phyloP scores from a whole-genome alignment of 2,797 vertebrate genomes.

The Sitta carolinensis region DNA sequence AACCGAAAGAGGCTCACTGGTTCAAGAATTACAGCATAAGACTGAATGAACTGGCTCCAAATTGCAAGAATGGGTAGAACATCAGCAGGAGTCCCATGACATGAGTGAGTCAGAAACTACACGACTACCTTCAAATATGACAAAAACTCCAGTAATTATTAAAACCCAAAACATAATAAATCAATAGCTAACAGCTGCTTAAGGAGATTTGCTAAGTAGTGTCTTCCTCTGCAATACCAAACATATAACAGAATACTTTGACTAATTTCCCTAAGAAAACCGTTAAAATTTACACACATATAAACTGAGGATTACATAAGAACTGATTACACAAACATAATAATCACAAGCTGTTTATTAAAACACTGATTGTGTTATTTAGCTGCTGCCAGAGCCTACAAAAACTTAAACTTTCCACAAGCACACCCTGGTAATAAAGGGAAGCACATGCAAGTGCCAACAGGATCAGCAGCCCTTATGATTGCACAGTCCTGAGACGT shows the following conservation, averaged over 20 bases:
- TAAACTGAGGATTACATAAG: not conserved
- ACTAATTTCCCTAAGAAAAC: not conserved
- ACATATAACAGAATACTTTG: not conserved
- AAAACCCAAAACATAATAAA: not conserved
- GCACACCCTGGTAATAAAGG: not conserved
- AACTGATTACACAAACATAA: not conserved
- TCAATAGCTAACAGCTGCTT: not conserved
- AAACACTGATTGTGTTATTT: not conserved
- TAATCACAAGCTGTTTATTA: not conserved
- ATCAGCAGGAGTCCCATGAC: not conserved
- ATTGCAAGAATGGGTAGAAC: not conserved
- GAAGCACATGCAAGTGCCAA: not conserved
- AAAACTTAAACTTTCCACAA: not conserved
- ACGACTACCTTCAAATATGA: not conserved
- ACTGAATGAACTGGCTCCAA: not conserved
- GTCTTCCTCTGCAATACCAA: not conserved
- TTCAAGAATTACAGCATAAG: not conserved
- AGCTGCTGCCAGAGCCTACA: not conserved
- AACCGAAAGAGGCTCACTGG: not conserved
- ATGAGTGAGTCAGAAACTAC: not conserved
- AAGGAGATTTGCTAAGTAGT: not conserved
- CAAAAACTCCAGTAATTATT: not conserved
- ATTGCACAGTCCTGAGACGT: not conserved
- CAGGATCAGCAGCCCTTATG: not conserved
- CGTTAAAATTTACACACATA: not conserved